These are phyloP conservation scores for Lagodon rhomboides DNA, from an alignment of 2,797 vertebrate genomes.

Conservation along the genomic window DNA sequence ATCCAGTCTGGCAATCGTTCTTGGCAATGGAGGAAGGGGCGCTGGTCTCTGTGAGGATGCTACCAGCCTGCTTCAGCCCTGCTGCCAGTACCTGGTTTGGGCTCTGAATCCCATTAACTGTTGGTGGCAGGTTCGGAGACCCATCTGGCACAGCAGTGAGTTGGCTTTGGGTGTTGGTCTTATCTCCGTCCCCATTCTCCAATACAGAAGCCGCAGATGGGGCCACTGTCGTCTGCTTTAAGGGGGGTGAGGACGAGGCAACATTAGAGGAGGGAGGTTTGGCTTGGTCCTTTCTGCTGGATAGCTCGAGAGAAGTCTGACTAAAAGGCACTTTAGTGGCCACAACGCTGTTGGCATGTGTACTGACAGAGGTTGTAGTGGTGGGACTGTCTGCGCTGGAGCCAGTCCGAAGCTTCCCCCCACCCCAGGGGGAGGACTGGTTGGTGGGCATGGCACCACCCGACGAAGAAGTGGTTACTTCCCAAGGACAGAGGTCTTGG, in stretches of 20 bases:
- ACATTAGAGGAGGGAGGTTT: slow-evolving; percentile 35
- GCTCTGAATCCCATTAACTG: slow-evolving; percentile 22
- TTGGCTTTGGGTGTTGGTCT: slow-evolving; percentile 35
- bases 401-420: slow-evolving; percentile 76
- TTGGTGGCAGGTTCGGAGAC: slow-evolving; percentile 16
- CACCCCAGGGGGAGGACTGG: slow-evolving; percentile 81
- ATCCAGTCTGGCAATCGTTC: slow-evolving; percentile 21
- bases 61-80: slow-evolving; percentile 1
- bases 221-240: slow-evolving; percentile 19
- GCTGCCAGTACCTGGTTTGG: slow-evolving; percentile 2
- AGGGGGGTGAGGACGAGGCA: slow-evolving; percentile 36
- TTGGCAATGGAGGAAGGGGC: slow-evolving; percentile 5
- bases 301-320: slow-evolving; percentile 68
- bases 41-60: slow-evolving; percentile 20
- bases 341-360: slow-evolving; percentile 35
- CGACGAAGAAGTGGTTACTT: slow-evolving; percentile 1
- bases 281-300: slow-evolving; percentile 52
- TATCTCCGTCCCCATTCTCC: not conserved
- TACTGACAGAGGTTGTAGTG: slow-evolving; percentile 28
- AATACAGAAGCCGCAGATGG: not conserved
- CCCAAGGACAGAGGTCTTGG: slow-evolving; percentile 43
- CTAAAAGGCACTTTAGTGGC: slow-evolving; percentile 89
- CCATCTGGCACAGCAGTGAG: slow-evolving; percentile 35
- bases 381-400: slow-evolving; percentile 78
- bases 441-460: slow-evolving; percentile 83